Conservation (phyloP, 1,140 invertebrate species). For the Hyles vespertilio region DNA sequence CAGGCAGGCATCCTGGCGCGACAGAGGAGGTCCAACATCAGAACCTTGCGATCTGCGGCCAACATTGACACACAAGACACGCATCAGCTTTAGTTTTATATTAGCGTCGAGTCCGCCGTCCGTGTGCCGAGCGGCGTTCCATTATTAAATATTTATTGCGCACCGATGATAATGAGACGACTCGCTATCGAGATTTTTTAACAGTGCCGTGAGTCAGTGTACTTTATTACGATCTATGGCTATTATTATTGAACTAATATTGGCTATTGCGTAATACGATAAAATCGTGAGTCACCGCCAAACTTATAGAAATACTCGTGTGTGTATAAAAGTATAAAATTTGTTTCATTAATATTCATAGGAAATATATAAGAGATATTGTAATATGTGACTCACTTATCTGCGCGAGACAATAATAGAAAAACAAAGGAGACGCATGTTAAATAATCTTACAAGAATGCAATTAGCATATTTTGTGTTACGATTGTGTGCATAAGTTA, state of each 20-base stretch:
- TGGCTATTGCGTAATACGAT: conserved; percentile 55
- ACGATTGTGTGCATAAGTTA: conserved; percentile 2
- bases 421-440: too few species aligned
- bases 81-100: too few species aligned
- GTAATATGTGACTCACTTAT: too few species aligned
- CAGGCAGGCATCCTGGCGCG: conserved; percentile 50
- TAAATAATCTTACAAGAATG: too few species aligned
- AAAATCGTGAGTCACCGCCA: conserved; percentile 50
- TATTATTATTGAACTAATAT: conserved; percentile 53
- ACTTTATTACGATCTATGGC: conserved; percentile 29
- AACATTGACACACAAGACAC: too few species aligned
- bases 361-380: not conserved
- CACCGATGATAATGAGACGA: too few species aligned
- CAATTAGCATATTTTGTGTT: too few species aligned
- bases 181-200: not conserved
- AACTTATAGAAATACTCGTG: conserved; percentile 42
- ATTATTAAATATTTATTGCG: too few species aligned
- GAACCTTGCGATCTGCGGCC: conserved; percentile 1
- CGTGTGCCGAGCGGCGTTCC: too few species aligned
- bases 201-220: conserved; percentile 28
- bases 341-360: not conserved
- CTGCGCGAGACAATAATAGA: too few species aligned
- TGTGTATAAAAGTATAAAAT: conserved; percentile 22
- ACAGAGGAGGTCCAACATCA: conserved; percentile 43
- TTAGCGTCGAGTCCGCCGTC: too few species aligned